Percentiles rank a stretch among this genome's conserved stretches.
These are phyloP conservation scores for Mystacornis crossleyi DNA, from an alignment of 2,113 vertebrate genomes.

Conservation along the genomic window DNA sequence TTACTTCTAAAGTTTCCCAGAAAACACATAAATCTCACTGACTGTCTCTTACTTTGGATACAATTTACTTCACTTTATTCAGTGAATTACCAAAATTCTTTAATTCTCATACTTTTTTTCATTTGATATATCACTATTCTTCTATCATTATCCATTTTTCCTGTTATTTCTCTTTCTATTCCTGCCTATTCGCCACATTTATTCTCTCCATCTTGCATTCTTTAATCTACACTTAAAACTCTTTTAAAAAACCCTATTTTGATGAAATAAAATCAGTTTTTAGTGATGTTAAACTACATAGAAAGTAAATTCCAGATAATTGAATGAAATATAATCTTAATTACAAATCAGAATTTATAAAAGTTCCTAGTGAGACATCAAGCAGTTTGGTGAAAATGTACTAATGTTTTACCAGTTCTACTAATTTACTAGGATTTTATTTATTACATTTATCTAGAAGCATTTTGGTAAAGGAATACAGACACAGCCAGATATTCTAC, in stretches of 20 bases:
- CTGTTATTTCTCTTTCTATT: not conserved
- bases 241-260: not conserved
- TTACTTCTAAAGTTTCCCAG: not conserved
- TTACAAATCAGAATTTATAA: not conserved
- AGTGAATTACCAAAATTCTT: not conserved
- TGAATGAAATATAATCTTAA: not conserved
- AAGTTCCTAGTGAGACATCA: not conserved
- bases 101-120: not conserved
- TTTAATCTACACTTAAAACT: not conserved
- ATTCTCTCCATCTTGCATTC: not conserved
- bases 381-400: not conserved
- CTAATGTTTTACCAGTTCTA: not conserved
- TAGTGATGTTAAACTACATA: not conserved
- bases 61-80: not conserved
- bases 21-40: not conserved
- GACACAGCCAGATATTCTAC: not conserved
- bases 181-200: not conserved
- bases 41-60: not conserved
- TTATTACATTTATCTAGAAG: not conserved
- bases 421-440: not conserved
- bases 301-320: not conserved
- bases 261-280: not conserved
- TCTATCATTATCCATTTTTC: not conserved
- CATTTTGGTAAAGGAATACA: not conserved
- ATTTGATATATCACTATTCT: not conserved